A percentile compares a stretch with the other conserved stretches of the same genome.
These are phyloP conservation scores for Chrysomallon squamiferum DNA, from an alignment of 1,140 invertebrate genomes.

Conservation along the genomic window DNA sequence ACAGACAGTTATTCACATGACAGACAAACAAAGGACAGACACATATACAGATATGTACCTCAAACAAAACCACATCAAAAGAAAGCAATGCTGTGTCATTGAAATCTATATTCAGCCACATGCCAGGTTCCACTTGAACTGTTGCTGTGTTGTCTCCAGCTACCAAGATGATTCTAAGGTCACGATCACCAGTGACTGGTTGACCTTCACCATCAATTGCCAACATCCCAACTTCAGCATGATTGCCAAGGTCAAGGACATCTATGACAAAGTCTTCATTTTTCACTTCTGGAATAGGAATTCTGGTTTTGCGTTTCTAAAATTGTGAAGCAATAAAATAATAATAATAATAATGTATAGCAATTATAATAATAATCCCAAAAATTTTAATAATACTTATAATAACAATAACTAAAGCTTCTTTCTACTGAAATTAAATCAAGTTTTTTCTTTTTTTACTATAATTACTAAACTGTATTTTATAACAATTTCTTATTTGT, in stretches of 20 bases:
- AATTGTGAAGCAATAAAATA: too few relatives aligned
- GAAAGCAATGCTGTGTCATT: slow-evolving; percentile 36
- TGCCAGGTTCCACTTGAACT: slow-evolving; percentile 41
- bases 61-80: slow-evolving; percentile 45
- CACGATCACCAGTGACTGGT: slow-evolving; percentile 16
- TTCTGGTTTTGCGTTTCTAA: slow-evolving; percentile 32
- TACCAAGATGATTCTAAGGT: slow-evolving; percentile 24
- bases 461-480: too few relatives aligned
- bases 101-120: slow-evolving; percentile 50
- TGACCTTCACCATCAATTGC: slow-evolving; percentile 24
- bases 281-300: slow-evolving; percentile 28
- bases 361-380: too few relatives aligned
- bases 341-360: too few relatives aligned
- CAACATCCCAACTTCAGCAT: slow-evolving; percentile 38
- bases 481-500: too few relatives aligned
- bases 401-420: too few relatives aligned
- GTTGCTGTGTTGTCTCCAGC: slow-evolving; percentile 46
- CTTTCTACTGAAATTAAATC: too few relatives aligned
- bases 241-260: slow-evolving; percentile 31
- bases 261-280: slow-evolving; percentile 23
- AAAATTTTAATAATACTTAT: too few relatives aligned
- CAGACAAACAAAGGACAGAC: too few relatives aligned
- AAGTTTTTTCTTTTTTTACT: too few relatives aligned
- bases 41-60: slow-evolving; percentile 17
- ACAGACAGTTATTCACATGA: too few relatives aligned